phyloP scores from a whole-genome alignment of 2,113 vertebrate genomes.

The Hyaena hyaena region DNA sequence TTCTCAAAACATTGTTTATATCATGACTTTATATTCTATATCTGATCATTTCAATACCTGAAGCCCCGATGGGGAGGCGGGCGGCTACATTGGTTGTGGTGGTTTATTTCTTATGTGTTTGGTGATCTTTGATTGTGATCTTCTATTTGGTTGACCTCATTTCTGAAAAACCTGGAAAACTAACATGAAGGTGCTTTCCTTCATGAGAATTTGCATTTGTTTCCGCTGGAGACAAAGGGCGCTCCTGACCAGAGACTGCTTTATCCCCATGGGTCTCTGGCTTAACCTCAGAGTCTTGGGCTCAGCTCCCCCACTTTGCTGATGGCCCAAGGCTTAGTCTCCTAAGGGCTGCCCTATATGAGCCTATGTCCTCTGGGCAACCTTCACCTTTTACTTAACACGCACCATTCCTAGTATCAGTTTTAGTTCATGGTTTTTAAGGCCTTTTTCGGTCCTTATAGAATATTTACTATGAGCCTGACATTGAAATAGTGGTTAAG shows the following conservation, averaged over 20 bases:
- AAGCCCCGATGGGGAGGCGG: neutral
- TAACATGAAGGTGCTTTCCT: neutral
- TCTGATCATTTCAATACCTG: neutral
- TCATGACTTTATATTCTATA: neutral
- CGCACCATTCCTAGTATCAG: neutral
- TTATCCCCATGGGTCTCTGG: neutral
- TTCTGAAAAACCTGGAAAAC: neutral
- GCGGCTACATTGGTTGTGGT: neutral
- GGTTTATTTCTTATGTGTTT: neutral
- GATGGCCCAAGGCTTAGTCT: neutral
- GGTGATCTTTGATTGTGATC: neutral
- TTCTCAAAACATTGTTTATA: neutral
- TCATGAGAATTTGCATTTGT: neutral
- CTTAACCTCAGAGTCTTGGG: neutral
- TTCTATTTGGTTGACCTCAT: conserved; percentile 20
- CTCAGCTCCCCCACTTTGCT: neutral
- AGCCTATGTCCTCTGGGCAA: neutral
- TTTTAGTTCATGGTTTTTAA: neutral
- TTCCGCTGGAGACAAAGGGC: neutral
- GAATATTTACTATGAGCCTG: neutral
- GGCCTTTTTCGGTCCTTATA: neutral
- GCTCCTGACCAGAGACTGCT: neutral
- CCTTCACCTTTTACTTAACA: neutral
- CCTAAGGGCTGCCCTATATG: neutral
- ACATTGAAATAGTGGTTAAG: neutral